Base-by-base conservation (phyloP, 1,140 invertebrate species). In the Drosophila nikananu region DNA sequence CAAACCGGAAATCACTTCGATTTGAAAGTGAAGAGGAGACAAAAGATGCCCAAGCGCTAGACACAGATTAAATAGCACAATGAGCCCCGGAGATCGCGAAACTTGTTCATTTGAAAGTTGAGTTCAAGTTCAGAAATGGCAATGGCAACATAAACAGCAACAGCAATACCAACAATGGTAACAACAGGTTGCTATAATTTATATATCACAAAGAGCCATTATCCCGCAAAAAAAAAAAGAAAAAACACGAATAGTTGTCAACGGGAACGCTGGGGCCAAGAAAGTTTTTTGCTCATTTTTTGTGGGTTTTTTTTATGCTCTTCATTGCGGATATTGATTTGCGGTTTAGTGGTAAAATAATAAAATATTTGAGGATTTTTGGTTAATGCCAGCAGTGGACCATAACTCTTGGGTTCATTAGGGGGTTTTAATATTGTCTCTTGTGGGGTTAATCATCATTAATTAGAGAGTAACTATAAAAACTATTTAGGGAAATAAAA, bases 1-100 rank as follows among this genome's bases (percentile, higher is more conserved):
- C 54, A 54, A 87, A 78, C 77, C 77, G 84, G 84, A 89, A 89
- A 81, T 79, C 59, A 54, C 52, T 42, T 17, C 46, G 62, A 58
- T 83, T 87, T 83, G 80, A 83, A 84, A 89, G 81, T 89, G 42
- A 74, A 77, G 70, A 67, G 49, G 48, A 52, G 61, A 74, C 48
- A 72, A 27, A 71, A 72, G 48, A 52, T 71, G 60, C 58, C 49
- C 37, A 49, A 74, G 70, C 63, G 30, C 42, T 66, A 54, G 51
- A 62, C 66, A 83, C 37, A 57, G 64, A 44, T 77, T 68, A 57
- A 61, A 61, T 60, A 61, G 72, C 64, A 77, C 57, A 77, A 62
- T 49, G 25, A 70, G 73, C 9, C 19, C 15, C n/a, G 37, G 10
- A 21, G 52, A 77, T 77, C 73, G 59, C 61, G 65, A 83, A 89